Evolutionary conservation across 2,113 vertebrate genomes (phyloP).

Genomic region (Colinus virginianus): DNA sequence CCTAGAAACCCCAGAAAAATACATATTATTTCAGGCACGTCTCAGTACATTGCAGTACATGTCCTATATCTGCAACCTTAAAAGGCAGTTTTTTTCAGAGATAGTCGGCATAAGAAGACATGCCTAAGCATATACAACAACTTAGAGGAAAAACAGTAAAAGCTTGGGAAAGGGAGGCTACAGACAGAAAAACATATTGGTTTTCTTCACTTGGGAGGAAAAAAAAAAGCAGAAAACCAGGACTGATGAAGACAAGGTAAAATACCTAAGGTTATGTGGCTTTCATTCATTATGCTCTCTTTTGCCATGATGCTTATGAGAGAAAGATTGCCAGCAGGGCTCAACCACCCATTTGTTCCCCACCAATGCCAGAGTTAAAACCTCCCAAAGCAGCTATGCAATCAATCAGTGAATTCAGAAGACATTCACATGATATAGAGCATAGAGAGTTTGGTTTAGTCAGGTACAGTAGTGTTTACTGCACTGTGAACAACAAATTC

Average conservation of each 20-base stretch:
- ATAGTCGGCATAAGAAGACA: neutral
- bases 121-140: accelerated
- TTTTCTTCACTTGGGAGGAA: neutral
- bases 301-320: neutral
- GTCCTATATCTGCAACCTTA: accelerated
- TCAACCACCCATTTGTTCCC: neutral
- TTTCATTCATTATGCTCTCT: neutral
- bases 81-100: neutral
- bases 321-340: neutral
- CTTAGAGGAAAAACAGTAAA: neutral
- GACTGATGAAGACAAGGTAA: neutral
- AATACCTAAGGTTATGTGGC: accelerated
- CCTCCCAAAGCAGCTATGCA: neutral
- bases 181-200: neutral
- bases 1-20: neutral
- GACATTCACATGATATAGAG: neutral
- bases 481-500: neutral
- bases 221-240: neutral
- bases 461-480: neutral
- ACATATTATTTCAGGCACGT: neutral
- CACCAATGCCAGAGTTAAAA: neutral
- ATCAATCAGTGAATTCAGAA: neutral
- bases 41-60: neutral
- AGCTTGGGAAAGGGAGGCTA: neutral
- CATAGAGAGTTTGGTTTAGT: neutral